Evolutionary conservation across 2,888 invertebrate species (phyloP).

Genomic region (Melikaiella ostensackeni): DNA sequence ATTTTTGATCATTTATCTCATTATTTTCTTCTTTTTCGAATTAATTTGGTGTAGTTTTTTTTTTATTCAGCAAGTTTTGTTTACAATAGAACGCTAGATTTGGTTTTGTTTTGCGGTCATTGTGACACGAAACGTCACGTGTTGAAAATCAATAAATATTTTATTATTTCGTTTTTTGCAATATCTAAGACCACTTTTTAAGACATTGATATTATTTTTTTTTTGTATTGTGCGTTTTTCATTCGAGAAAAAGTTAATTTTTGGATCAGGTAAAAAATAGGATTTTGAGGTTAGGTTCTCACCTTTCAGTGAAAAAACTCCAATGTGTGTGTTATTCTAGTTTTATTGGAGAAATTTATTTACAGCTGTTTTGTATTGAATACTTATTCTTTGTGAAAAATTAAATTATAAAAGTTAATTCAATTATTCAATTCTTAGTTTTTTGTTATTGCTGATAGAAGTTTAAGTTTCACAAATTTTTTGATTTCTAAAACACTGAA

Average conservation of each 20-base stretch:
- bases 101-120: neutral
- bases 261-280: neutral
- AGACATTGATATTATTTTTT: neutral
- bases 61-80: neutral
- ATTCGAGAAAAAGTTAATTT: neutral
- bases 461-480: no score
- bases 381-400: no score
- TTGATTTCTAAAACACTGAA: no score
- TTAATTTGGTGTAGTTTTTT: neutral
- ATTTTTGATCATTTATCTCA: neutral
- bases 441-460: no score
- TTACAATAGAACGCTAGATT: neutral
- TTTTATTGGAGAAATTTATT: neutral
- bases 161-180: neutral
- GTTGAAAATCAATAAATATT: constrained; percentile 5
- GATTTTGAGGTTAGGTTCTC: neutral
- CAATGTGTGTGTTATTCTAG: neutral
- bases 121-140: neutral
- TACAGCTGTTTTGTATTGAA: neutral
- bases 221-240: neutral
- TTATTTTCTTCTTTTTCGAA: neutral
- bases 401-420: neutral
- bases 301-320: neutral
- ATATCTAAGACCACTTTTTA: neutral
- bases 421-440: neutral